A percentile compares a stretch with the other conserved stretches of the same genome.
These are phyloP conservation scores for Acanthurus lineatus DNA, from an alignment of 2,797 vertebrate species.

Conservation along the genomic window DNA sequence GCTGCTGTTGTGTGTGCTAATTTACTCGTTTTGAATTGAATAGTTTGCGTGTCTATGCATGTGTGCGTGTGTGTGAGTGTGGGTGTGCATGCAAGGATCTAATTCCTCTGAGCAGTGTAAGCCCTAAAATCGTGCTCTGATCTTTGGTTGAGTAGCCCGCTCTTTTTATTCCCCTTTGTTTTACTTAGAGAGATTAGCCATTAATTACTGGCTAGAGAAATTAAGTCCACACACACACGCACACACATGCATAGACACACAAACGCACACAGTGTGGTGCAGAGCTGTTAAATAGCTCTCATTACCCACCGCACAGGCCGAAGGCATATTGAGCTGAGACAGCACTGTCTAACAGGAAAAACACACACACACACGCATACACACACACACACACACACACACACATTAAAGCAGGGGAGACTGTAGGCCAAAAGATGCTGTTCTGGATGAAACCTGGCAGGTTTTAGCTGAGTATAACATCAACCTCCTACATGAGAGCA, in stretches of 20 bases:
- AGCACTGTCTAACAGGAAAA: conserved; percentile 52
- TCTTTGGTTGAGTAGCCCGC: conserved; percentile 62
- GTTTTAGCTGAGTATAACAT: conserved; percentile 62
- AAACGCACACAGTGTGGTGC: background rate
- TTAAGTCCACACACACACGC: conserved; percentile 19
- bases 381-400: conserved; percentile 18
- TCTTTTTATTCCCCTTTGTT: conserved; percentile 81
- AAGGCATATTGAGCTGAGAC: conserved; percentile 65
- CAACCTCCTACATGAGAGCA: conserved; percentile 35
- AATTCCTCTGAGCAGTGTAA: conserved; percentile 65
- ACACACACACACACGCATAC: conserved; percentile 1
- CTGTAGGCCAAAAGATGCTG: conserved; percentile 51
- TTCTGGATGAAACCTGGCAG: conserved; percentile 46
- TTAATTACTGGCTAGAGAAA: conserved; percentile 78
- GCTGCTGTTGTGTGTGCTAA: conserved; percentile 33
- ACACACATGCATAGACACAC: conserved; percentile 12
- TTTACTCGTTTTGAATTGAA: conserved; percentile 20
- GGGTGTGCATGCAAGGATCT: background rate
- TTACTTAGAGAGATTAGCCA: conserved; percentile 79
- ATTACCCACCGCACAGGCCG: conserved; percentile 61
- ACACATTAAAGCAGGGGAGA: conserved; percentile 21
- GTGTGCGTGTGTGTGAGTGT: conserved; percentile 19
- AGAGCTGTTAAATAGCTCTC: conserved; percentile 67
- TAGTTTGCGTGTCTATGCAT: conserved; percentile 14
- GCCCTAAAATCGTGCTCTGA: conserved; percentile 65